Conservation (phyloP, 2,888 invertebrate genomes). For the Calameuta filiformis region DNA sequence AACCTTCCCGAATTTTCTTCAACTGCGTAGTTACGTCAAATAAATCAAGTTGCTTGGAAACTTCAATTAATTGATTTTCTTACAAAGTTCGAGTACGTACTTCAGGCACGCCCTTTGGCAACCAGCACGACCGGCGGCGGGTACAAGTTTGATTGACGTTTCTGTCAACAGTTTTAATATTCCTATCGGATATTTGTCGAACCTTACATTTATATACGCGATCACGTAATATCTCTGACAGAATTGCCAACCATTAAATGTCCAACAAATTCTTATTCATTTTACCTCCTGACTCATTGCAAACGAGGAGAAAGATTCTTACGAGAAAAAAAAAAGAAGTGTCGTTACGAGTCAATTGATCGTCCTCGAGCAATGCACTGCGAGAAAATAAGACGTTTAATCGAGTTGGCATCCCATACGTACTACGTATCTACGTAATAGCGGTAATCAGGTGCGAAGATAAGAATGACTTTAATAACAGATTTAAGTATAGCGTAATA, state of each 20-base stretch:
- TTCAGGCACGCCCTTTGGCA: neutral
- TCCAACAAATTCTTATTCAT: neutral
- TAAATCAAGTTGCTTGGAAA: neutral
- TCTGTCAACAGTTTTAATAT: neutral
- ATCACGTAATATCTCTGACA: neutral
- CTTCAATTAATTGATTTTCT: neutral
- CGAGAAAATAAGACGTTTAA: neutral
- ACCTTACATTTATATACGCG: neutral
- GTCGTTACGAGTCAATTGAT: neutral
- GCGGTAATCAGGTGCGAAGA: neutral
- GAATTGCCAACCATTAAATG: neutral
- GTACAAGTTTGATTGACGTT: neutral
- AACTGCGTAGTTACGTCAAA: neutral
- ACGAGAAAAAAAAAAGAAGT: neutral
- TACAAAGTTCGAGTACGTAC: neutral
- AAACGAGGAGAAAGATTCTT: neutral
- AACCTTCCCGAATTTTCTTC: conserved; percentile 23
- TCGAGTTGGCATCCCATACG: neutral
- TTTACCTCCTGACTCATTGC: neutral
- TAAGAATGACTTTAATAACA: conserved; percentile 17
- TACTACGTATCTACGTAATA: neutral
- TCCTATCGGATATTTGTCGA: neutral
- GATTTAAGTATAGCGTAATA: conserved; percentile 3
- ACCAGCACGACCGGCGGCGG: neutral
- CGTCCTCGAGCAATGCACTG: neutral